Conservation (phyloP, 2,888 invertebrate species). For the Volucella zonaria region DNA sequence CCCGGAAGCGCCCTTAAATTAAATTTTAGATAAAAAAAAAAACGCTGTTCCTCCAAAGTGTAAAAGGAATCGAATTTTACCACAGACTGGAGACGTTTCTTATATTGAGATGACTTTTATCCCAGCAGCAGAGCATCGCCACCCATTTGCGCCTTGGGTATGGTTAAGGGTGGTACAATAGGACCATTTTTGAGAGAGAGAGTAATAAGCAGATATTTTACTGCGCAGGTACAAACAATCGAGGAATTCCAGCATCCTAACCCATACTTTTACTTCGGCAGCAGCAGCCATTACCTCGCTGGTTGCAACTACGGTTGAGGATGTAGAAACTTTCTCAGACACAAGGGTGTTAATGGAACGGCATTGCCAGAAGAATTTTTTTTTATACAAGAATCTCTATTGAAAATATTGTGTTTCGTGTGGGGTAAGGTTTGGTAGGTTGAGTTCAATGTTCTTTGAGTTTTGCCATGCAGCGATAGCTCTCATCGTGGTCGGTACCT, state of each 20-base stretch:
- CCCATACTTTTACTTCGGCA: slow-evolving; percentile 5
- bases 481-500: background rate
- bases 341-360: slow-evolving; percentile 36
- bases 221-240: slow-evolving; percentile 72
- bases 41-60: slow-evolving; percentile 6
- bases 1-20: slow-evolving; percentile 39
- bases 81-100: slow-evolving; percentile 59
- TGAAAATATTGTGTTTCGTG: background rate
- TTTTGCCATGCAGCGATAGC: slow-evolving; percentile 40
- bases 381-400: background rate
- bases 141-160: slow-evolving; percentile 41
- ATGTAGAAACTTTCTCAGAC: slow-evolving; percentile 50
- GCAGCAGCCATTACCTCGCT: background rate
- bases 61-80: slow-evolving; percentile 58
- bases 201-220: background rate
- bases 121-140: slow-evolving; percentile 44
- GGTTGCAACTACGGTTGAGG: slow-evolving; percentile 3
- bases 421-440: slow-evolving; percentile 6
- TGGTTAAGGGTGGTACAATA: slow-evolving; percentile 46
- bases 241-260: slow-evolving; percentile 23
- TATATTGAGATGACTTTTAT: slow-evolving; percentile 62
- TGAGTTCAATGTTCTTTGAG: slow-evolving; percentile 67
- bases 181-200: slow-evolving; percentile 24
- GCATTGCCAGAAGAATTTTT: slow-evolving; percentile 53
- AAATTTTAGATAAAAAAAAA: background rate